These are phyloP conservation scores for Mesitornis unicolor DNA, from an alignment of 2,113 vertebrate genomes.

Conservation along the genomic window DNA sequence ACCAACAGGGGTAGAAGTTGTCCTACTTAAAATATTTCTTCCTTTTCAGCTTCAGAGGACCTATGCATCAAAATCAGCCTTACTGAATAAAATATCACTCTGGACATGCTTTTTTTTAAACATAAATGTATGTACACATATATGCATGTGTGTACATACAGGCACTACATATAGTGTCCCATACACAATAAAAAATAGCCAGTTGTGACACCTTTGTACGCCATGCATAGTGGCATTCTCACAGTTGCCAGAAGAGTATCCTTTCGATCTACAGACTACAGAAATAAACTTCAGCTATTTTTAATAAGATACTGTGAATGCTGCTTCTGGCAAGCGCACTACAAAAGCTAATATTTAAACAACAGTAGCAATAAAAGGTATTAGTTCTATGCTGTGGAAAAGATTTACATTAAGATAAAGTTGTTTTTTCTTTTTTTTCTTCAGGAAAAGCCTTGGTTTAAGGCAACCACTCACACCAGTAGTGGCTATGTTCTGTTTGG, in stretches of 20 bases:
- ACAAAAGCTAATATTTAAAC: constrained; percentile 52
- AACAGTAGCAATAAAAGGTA: neutral
- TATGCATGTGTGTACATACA: fast-evolving
- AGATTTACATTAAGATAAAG: constrained; percentile 2
- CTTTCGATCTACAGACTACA: neutral
- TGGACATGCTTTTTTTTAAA: neutral
- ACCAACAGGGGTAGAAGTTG: neutral
- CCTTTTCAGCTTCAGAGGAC: neutral
- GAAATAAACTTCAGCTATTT: neutral
- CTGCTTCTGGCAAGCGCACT: neutral
- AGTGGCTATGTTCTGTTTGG: neutral
- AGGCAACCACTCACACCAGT: neutral
- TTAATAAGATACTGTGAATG: neutral
- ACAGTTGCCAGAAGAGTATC: neutral
- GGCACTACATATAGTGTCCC: neutral
- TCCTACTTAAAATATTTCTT: neutral
- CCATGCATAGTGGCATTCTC: neutral
- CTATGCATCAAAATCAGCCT: neutral
- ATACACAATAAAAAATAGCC: neutral
- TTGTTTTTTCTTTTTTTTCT: too few species aligned
- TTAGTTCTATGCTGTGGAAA: neutral
- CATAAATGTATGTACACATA: fast-evolving
- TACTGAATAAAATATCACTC: neutral
- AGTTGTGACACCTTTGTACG: neutral
- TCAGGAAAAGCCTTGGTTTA: neutral